These are phyloP conservation scores for Egretta garzetta DNA, from an alignment of 2,113 vertebrate genomes.

Conservation along the genomic window DNA sequence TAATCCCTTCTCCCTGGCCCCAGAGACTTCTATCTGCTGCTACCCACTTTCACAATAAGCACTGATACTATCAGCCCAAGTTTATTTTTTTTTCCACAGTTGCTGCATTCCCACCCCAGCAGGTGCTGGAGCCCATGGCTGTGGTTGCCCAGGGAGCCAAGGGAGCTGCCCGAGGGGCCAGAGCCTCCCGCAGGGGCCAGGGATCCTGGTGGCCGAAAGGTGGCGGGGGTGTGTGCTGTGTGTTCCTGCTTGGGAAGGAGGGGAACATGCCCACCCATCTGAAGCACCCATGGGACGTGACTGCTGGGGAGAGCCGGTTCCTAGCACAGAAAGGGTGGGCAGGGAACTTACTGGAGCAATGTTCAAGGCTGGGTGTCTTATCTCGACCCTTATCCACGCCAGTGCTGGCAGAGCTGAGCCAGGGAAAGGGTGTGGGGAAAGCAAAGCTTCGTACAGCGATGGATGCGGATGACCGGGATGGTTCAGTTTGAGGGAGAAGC, in stretches of 20 bases:
- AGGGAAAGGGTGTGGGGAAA: rapidly evolving
- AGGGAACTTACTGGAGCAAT: background rate
- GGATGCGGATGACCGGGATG: rapidly evolving
- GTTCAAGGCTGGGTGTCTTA: background rate
- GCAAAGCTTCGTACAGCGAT: rapidly evolving
- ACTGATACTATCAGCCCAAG: background rate
- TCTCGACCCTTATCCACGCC: background rate
- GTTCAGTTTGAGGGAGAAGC: background rate
- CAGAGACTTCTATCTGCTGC: background rate
- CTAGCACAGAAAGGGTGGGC: background rate
- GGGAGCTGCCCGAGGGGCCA: rapidly evolving
- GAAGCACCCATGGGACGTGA: background rate
- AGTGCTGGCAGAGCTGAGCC: rapidly evolving
- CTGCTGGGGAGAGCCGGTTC: rapidly evolving
- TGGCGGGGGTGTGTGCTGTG: rapidly evolving
- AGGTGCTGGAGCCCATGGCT: background rate
- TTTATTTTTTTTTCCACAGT: no score
- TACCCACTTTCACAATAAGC: rapidly evolving
- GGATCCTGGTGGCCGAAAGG: rapidly evolving
- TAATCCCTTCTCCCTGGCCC: background rate
- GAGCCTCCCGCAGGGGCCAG: background rate
- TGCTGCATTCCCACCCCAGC: background rate
- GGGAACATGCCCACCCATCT: background rate
- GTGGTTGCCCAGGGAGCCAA: background rate
- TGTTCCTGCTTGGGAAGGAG: background rate